A percentile compares a stretch with the other conserved stretches of the same genome.
These are phyloP conservation scores for Wasmannia auropunctata DNA, from an alignment of 1,140 invertebrate species.

Conservation along the genomic window DNA sequence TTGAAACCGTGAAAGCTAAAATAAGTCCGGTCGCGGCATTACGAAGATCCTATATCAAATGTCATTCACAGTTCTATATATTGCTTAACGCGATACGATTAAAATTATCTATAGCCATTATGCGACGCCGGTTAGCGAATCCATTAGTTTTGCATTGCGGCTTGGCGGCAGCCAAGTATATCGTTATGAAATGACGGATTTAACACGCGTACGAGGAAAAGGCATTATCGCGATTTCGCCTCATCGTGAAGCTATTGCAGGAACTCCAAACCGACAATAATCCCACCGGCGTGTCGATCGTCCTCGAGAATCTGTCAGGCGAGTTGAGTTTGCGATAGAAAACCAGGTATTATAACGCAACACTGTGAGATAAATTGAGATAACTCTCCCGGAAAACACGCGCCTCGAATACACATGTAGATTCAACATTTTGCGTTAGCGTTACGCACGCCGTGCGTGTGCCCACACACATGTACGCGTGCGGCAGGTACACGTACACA, in stretches of 20 bases:
- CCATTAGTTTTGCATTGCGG: background rate
- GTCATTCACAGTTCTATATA: background rate
- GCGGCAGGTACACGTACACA: background rate
- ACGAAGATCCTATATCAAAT: background rate
- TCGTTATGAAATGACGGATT: constrained; percentile 17
- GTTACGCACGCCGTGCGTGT: background rate
- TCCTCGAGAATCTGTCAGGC: background rate
- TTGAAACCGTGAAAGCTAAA: background rate
- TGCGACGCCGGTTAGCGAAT: background rate
- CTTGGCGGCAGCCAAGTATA: background rate
- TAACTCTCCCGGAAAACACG: constrained; percentile 27
- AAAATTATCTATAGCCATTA: constrained; percentile 4
- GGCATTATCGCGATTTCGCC: background rate
- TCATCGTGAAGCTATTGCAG: background rate
- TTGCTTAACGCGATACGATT: background rate
- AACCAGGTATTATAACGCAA: background rate
- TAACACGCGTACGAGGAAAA: background rate
- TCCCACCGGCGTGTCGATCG: background rate
- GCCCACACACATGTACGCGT: too few relatives aligned
- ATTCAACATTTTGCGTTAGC: background rate
- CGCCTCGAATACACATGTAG: background rate
- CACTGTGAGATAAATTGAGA: constrained; percentile 8
- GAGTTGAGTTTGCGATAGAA: background rate
- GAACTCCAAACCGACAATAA: background rate
- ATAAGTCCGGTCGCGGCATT: background rate